Conservation (phyloP, 2,113 vertebrate species). For the Poeciliopsis retropinna region DNA sequence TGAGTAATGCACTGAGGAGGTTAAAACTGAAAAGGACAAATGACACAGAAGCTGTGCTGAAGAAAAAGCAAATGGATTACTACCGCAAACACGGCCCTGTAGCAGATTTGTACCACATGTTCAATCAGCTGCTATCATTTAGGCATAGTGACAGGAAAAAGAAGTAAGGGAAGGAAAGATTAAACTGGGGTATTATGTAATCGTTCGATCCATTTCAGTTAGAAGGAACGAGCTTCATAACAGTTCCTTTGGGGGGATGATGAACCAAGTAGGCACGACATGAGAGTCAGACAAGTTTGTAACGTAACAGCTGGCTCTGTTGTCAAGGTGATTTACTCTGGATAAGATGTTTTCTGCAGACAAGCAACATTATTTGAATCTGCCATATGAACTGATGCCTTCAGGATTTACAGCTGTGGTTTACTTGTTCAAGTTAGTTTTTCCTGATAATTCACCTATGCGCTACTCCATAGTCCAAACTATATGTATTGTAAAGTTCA, state of each 20-base stretch:
- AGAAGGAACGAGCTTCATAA: slow-evolving; percentile 15
- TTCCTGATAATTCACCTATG: too few relatives aligned
- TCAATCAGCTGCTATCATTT: slow-evolving; percentile 23
- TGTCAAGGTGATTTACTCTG: background rate
- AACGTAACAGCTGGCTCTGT: slow-evolving; percentile 16
- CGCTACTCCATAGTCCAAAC: too few relatives aligned
- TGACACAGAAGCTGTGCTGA: slow-evolving; percentile 15
- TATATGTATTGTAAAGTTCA: too few relatives aligned
- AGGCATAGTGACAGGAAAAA: slow-evolving; percentile 20
- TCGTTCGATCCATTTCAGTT: slow-evolving; percentile 15
- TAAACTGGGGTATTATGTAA: slow-evolving; percentile 22
- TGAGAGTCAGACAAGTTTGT: slow-evolving; percentile 34
- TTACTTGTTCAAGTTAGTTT: too few relatives aligned
- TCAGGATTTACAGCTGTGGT: too few relatives aligned
- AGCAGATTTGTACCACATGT: slow-evolving; percentile 36
- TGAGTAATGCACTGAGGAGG: slow-evolving; percentile 11
- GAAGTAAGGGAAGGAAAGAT: slow-evolving; percentile 16
- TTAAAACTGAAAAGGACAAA: slow-evolving; percentile 29
- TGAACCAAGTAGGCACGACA: slow-evolving; percentile 27
- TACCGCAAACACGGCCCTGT: background rate
- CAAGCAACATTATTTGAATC: too few relatives aligned
- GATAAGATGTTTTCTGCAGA: too few relatives aligned
- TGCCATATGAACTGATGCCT: too few relatives aligned
- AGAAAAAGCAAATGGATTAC: slow-evolving; percentile 40
- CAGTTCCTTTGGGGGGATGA: slow-evolving; percentile 28